phyloP scores from a whole-genome alignment of 2,113 vertebrate species.

The Myiozetetes cayanensis region DNA sequence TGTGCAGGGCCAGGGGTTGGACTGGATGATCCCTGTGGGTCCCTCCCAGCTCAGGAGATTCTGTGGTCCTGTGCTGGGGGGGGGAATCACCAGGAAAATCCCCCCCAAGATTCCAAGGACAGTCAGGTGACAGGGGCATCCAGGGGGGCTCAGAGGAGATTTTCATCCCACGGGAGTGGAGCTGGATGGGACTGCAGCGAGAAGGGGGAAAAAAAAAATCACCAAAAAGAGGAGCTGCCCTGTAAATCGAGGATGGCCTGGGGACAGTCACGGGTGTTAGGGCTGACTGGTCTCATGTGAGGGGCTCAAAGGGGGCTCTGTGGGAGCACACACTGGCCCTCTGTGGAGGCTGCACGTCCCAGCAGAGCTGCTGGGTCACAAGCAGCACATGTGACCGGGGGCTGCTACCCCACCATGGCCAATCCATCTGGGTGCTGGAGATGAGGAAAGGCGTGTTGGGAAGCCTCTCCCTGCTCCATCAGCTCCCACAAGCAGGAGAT shows the following conservation, averaged over 20 bases:
- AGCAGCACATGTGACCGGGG: slow-evolving; percentile 51
- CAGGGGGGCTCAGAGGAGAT: neutral
- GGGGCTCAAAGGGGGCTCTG: slow-evolving; percentile 51
- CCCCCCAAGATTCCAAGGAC: neutral
- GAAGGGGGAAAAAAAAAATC: rapidly evolving
- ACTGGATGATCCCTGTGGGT: neutral
- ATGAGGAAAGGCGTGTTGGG: rapidly evolving
- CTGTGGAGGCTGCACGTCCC: slow-evolving; percentile 29
- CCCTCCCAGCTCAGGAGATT: neutral
- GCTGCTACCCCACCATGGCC: neutral
- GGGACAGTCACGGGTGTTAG: slow-evolving; percentile 9
- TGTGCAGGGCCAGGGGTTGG: neutral
- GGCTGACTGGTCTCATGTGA: slow-evolving; percentile 53
- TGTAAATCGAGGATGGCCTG: neutral
- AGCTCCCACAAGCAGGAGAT: too few relatives aligned
- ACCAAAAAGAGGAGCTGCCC: neutral
- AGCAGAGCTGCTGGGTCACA: slow-evolving; percentile 44
- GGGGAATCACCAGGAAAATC: neutral
- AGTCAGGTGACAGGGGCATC: slow-evolving; percentile 13
- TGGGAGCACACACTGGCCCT: slow-evolving; percentile 47
- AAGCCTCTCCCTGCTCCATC: neutral
- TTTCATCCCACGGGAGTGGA: neutral
- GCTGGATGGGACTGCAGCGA: neutral
- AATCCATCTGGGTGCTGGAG: neutral
- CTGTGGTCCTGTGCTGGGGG: neutral